phyloP scores from a whole-genome alignment of 2,797 vertebrate genomes.

The Syndactyla subalaris region DNA sequence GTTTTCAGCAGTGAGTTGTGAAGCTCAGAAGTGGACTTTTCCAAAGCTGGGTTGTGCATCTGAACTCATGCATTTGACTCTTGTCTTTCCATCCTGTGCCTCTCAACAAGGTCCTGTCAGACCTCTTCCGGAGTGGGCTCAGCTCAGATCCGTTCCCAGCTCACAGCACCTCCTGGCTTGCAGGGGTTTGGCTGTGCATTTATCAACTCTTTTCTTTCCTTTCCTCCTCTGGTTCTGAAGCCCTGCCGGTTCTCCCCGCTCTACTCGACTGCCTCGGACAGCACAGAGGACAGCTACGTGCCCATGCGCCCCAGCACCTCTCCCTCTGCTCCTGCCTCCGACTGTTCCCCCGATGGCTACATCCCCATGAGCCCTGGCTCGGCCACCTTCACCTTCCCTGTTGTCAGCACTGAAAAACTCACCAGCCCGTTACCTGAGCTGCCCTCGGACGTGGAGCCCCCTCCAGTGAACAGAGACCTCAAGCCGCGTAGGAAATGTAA shows the following conservation, averaged over 20 bases:
- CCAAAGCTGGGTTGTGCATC: neutral
- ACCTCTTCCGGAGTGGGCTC: neutral
- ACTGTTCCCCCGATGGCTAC: conserved; percentile 84
- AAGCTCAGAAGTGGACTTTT: neutral
- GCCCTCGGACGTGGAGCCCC: conserved; percentile 84
- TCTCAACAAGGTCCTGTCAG: neutral
- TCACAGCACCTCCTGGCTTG: neutral
- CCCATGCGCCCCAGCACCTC: conserved; percentile 86
- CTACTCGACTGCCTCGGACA: conserved; percentile 58
- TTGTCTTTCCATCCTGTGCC: accelerated
- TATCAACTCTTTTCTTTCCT: accelerated
- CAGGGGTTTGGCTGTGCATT: neutral
- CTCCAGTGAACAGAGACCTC: conserved; percentile 92
- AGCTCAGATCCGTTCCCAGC: neutral
- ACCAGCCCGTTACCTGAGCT: conserved; percentile 76
- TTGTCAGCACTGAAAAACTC: conserved; percentile 68
- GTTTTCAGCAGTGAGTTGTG: neutral
- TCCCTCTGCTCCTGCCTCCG: conserved; percentile 54
- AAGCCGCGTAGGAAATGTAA: conserved; percentile 93
- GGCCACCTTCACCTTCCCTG: conserved; percentile 64
- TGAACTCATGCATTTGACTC: accelerated
- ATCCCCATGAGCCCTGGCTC: conserved; percentile 91
- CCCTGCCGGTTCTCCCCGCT: conserved; percentile 76
- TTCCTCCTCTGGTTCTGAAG: conserved; percentile 55
- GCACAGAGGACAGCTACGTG: conserved; percentile 86